phyloP scores from a whole-genome alignment of 1,140 invertebrate species.

The Pseudomyrmex flavicornis region DNA sequence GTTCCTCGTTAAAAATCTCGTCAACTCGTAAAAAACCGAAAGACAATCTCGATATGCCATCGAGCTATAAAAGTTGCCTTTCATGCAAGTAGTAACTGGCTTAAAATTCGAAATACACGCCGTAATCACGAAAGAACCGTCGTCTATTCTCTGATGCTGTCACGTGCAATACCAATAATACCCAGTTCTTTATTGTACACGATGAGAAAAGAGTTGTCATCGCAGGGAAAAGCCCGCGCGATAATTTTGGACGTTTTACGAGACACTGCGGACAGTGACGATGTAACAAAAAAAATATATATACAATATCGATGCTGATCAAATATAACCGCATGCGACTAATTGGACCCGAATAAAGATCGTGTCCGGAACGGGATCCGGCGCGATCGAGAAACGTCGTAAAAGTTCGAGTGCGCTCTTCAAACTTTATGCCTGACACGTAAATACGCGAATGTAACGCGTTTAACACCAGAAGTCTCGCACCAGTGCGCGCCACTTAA shows the following conservation, averaged over 20 bases:
- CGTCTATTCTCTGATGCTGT: conserved; percentile 40
- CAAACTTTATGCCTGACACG: conserved; percentile 24
- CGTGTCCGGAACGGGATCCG: not conserved
- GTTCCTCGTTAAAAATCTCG: conserved; percentile 33
- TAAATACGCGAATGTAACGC: not conserved
- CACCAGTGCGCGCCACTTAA: not conserved
- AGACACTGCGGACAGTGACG: not conserved
- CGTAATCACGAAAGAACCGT: conserved; percentile 33
- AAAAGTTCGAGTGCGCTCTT: conserved; percentile 42
- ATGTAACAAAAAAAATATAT: conserved; percentile 6
- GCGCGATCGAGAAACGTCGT: conserved; percentile 16
- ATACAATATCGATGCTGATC: conserved; percentile 25
- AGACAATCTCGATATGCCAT: conserved; percentile 17
- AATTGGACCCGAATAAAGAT: conserved; percentile 39
- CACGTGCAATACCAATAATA: conserved; percentile 25
- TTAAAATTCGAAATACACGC: conserved; percentile 26
- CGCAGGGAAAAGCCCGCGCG: conserved; percentile 25
- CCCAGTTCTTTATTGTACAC: conserved; percentile 29
- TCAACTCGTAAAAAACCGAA: conserved; percentile 42
- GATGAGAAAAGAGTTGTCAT: conserved; percentile 5
- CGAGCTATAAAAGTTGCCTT: conserved; percentile 44
- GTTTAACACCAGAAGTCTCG: not conserved
- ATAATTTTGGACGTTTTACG: conserved; percentile 47
- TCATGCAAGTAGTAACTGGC: conserved; percentile 40
- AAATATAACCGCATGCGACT: conserved; percentile 17